Base-by-base conservation (phyloP, 1,140 invertebrate genomes). In the Caenorhabditis tropicalis region DNA sequence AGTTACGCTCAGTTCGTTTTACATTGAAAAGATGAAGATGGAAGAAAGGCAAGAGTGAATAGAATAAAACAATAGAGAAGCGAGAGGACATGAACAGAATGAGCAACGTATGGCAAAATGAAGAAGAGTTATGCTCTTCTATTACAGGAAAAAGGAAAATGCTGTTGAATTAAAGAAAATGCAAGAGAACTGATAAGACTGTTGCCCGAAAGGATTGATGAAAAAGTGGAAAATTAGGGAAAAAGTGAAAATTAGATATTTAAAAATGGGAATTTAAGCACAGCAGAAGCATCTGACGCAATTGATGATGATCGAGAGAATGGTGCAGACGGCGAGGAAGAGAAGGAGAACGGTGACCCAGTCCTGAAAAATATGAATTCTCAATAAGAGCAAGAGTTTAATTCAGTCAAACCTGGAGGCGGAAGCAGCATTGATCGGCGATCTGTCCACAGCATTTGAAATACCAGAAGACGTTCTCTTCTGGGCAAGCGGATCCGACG, bases 241-340 rank as follows among this genome's bases (percentile, higher is more conserved):
- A 74, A 74, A 65, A n/a, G n/a, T 12, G 24, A 16, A 81, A 43
- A 58, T 43, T n/a, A 7, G 36, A n/a, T 33, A 82, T 27, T 48
- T 12, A 21, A 9, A 9, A 24, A 36, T 16, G 9, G 24, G 19
- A 19, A 33, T 31, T 82, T 85, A 85, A 33, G 56, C 39, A 33
- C 85, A 85, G 56, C 82, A 86, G 85, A 86, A 79, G 82, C 85
- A 86, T 74, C 85, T 79, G 56, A 86, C 53, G 79, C 87, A 81
- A 56, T 84, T 84, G 82, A 86, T 80, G 81, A 86, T 79, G 82
- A 86, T 84, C 21, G 82, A 83, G 82, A 81, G n/a, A 24, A 86
- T 79, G 51, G 65, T 65, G 65, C 82, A 74, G 31, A 84, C 85
- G 51, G 83, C 79, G 29, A 86, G 58, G 74, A 86, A 48, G 51